Base-by-base conservation (phyloP, 2,113 vertebrate species). In the Regulus satrapa region DNA sequence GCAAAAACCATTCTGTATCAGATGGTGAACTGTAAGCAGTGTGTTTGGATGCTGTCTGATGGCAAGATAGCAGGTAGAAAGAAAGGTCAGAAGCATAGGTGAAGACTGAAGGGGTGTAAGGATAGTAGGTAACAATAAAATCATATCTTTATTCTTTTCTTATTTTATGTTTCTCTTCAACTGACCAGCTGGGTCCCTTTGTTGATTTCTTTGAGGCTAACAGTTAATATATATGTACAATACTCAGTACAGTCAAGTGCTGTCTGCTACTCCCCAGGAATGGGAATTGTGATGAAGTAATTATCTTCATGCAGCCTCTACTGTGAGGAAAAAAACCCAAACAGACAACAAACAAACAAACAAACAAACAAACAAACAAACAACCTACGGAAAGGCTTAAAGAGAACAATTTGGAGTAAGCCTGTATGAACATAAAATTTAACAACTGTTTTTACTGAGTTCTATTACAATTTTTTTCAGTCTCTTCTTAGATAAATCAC, bases 201-300 rank as follows among this genome's bases (percentile, higher is more conserved):
- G 28, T 25, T 51, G 58, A 4, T 40, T 76, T 67, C 54, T 76
- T 49, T 32, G 49, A 28, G 4, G 25, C 29, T 80, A 58, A 9
- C 29, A 31, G 31, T 21, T 71, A 20, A 26, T 9, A 25, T 31
- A 5, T 10, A 5, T 6, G 5, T 18, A 5, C 28, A 68, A 36
- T 43, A 56, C 8, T 20, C 26, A 18, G 54, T 55, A 75, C 0
- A 0, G 61, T 34, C 23, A 20, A 38, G 17, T 55, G 20, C 25
- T 54, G 4, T 3, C 21, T 55, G 34, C 5, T 2, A 19, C n/a
- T 88, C 59, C 11, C 43, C 52, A 62, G 58, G 85, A 75, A 61
- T 71, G 15, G 26, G 45, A 85, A 26, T 14, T 85, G 55, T 5
- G n/a, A 26, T 46, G 52, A 66, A 63, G 18, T n/a, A 29, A 20